Evolutionary conservation across 2,113 vertebrate species (phyloP).

Genomic region (Tetrax tetrax): DNA sequence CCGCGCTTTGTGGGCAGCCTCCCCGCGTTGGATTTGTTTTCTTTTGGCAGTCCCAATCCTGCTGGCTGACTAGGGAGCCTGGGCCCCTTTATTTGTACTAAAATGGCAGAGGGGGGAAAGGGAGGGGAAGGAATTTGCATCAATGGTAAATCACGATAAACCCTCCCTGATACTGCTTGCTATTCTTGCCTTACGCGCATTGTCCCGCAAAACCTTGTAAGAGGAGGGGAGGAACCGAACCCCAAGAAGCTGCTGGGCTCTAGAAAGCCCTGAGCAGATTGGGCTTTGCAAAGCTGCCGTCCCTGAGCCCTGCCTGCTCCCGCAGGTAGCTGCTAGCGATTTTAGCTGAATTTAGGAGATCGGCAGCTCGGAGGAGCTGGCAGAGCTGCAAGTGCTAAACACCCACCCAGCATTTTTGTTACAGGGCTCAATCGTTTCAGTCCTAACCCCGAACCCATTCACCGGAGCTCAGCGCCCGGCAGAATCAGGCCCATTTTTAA

Average conservation of each 20-base stretch:
- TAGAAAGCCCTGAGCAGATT: not conserved
- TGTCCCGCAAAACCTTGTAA: not conserved
- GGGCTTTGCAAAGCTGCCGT: not conserved
- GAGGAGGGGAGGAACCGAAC: not conserved
- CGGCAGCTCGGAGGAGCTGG: not conserved
- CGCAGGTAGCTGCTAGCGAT: not conserved
- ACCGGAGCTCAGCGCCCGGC: not conserved
- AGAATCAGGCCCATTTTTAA: not conserved
- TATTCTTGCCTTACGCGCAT: not conserved
- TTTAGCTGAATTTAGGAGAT: not conserved
- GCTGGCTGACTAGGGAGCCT: conserved; percentile 35
- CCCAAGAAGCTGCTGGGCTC: not conserved
- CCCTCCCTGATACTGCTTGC: not conserved
- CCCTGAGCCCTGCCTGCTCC: not conserved
- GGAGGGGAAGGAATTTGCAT: conserved; percentile 42
- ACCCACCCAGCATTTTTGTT: not conserved
- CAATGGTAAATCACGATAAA: conserved; percentile 25
- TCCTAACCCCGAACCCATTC: not conserved
- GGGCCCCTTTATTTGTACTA: conserved; percentile 53
- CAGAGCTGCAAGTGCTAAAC: not conserved
- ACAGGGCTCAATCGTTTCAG: not conserved
- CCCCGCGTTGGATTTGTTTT: conserved; percentile 34
- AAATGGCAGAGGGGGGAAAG: conserved; percentile 27
- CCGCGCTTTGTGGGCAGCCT: conserved; percentile 30
- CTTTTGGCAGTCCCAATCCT: conserved; percentile 25